Base-by-base conservation (phyloP, 2,113 vertebrate species). In the Pelvicachromis taeniatus region DNA sequence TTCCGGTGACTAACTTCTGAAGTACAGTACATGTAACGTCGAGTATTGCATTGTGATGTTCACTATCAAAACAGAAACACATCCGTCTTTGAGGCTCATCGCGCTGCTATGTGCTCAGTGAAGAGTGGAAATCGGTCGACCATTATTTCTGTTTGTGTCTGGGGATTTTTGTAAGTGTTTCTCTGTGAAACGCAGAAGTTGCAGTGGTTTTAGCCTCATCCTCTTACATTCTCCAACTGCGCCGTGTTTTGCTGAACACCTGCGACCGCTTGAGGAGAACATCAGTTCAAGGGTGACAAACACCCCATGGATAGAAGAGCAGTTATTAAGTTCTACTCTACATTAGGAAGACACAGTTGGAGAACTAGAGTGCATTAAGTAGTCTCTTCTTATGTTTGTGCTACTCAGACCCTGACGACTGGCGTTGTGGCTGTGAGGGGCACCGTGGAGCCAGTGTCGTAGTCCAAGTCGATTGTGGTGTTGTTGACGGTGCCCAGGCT, bases 381-480 rank as follows among this genome's bases (percentile, higher is more conserved):
- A 50, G 82, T 84, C 86, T 80, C 81, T 82, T 89, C 73, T 58
- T 52, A 9, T 83, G 19, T 33, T 40, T 17, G 58, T 17, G 33
- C 23, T 3, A 21, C 70, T 97, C 94, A 97, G 87, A 95, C 95
- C 55, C 95, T 93, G 83, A 96, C 88, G 2, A 95, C 93, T 0
- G 96, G 95, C 5, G 95, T 95, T 17, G 96, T 95, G 54, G 92
- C 93, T 4, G 96, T 97, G 35, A 97, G 97, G n/a, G 97, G 97
- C 3, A 92, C 94, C 1, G 96, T 96, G 84, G 97, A 97, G 58
- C 97, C 95, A 13, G 95, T 96, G 88, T 97, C 97, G 31, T 96
- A 97, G 93, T 97, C 96, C 87, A 97, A 81, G 89, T 97, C 97
- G 73, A 97, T 94, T 79, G 94, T 53, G 48, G 96, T 95, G 86